Percentiles rank a stretch among this genome's conserved stretches.
Evolutionary conservation across 2,888 invertebrate genomes (phyloP).

Genomic region (Xestia ashworthii): DNA sequence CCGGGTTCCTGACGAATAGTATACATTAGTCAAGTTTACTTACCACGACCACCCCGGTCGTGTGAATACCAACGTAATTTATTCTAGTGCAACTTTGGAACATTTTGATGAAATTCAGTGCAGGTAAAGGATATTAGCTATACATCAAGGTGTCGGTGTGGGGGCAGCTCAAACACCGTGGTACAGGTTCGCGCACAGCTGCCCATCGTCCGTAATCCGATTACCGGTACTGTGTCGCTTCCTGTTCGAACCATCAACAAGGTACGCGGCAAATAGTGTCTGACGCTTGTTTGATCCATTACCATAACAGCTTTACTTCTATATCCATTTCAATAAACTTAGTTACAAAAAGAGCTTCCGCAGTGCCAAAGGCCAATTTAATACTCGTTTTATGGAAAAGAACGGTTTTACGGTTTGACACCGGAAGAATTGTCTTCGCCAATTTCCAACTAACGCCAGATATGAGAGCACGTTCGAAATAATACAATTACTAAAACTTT

Average conservation of each 20-base stretch:
- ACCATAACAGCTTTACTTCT: conserved; percentile 51
- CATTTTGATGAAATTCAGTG: conserved; percentile 64
- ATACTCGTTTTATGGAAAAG: neutral
- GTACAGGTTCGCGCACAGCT: conserved; percentile 70
- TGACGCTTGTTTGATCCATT: conserved; percentile 61
- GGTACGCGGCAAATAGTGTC: conserved; percentile 60
- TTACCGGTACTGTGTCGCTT: conserved; percentile 68
- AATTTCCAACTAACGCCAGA: neutral
- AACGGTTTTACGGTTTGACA: neutral
- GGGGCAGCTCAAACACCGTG: conserved; percentile 60
- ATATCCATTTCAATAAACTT: conserved; percentile 15
- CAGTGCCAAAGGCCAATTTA: neutral
- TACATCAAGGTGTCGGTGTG: conserved; percentile 71
- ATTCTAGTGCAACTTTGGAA: conserved; percentile 64
- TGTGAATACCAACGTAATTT: conserved; percentile 63
- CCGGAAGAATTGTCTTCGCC: neutral
- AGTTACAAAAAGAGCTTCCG: conserved; percentile 1
- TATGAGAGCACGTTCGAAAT: conserved; percentile 3
- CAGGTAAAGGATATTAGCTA: conserved; percentile 75
- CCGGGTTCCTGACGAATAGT: conserved; percentile 59
- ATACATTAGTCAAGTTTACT: conserved; percentile 66
- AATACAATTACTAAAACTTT: conserved; percentile 40
- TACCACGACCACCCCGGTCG: conserved; percentile 52
- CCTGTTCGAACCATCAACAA: conserved; percentile 60
- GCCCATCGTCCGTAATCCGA: conserved; percentile 74